phyloP scores from a whole-genome alignment of 2,797 vertebrate genomes.

The Rhabdophis nuchalis region DNA sequence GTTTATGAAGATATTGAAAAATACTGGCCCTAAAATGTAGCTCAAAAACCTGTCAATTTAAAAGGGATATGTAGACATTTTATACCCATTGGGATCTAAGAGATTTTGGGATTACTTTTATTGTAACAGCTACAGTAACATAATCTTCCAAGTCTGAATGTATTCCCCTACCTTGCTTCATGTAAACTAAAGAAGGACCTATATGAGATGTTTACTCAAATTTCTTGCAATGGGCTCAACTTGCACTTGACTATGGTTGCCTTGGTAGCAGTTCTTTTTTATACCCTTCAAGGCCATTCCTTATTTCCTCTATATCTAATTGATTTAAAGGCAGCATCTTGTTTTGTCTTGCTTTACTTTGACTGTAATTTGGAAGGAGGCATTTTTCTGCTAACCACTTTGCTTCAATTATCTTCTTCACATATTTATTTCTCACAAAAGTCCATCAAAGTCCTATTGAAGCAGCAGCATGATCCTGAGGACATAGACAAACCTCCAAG shows the following conservation, averaged over 20 bases:
- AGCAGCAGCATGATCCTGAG: background rate
- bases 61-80: background rate
- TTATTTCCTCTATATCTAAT: background rate
- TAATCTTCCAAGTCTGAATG: background rate
- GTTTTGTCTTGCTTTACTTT: background rate
- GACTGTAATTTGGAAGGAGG: background rate
- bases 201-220: background rate
- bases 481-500: background rate
- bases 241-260: background rate
- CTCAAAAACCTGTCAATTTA: background rate
- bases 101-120: background rate
- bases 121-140: background rate
- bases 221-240: background rate
- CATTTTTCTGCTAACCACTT: background rate
- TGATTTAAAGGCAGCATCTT: background rate
- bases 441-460: background rate
- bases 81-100: background rate
- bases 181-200: background rate
- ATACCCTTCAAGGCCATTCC: background rate
- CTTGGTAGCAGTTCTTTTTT: background rate
- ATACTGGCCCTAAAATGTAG: background rate
- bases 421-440: background rate
- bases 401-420: background rate
- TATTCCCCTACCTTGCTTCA: background rate
- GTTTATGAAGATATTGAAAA: background rate